These are phyloP conservation scores for Ciconia maguari DNA, from an alignment of 2,113 vertebrate species.

Conservation along the genomic window DNA sequence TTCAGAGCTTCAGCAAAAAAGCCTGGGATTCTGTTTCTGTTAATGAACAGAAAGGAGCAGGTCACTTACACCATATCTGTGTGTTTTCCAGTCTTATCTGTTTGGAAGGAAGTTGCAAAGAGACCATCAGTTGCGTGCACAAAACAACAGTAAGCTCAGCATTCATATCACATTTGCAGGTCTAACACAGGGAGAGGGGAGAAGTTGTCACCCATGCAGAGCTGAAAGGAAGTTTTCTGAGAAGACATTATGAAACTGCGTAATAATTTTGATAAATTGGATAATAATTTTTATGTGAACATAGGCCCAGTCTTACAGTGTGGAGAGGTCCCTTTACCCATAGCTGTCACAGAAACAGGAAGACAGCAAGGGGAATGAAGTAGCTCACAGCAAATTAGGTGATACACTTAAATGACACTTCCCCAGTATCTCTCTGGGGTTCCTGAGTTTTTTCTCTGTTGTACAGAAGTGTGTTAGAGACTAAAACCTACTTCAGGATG, in stretches of 20 bases:
- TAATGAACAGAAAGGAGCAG: background rate
- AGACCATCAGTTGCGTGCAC: background rate
- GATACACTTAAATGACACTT: background rate
- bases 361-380: background rate
- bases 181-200: background rate
- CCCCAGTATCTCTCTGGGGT: background rate
- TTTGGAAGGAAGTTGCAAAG: background rate
- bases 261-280: background rate
- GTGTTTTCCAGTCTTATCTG: background rate
- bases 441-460: background rate
- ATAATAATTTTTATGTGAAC: background rate
- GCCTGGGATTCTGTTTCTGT: background rate
- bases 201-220: background rate
- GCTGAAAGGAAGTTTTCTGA: background rate
- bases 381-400: background rate
- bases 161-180: background rate
- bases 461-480: background rate
- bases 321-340: background rate
- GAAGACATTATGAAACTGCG: background rate
- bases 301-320: background rate
- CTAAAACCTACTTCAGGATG: background rate
- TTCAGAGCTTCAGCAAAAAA: background rate
- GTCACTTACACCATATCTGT: background rate
- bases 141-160: background rate
- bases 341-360: background rate